A percentile compares a stretch with the other conserved stretches of the same genome.
These are phyloP conservation scores for Plebejus argus DNA, from an alignment of 2,888 invertebrate genomes.

Conservation along the genomic window DNA sequence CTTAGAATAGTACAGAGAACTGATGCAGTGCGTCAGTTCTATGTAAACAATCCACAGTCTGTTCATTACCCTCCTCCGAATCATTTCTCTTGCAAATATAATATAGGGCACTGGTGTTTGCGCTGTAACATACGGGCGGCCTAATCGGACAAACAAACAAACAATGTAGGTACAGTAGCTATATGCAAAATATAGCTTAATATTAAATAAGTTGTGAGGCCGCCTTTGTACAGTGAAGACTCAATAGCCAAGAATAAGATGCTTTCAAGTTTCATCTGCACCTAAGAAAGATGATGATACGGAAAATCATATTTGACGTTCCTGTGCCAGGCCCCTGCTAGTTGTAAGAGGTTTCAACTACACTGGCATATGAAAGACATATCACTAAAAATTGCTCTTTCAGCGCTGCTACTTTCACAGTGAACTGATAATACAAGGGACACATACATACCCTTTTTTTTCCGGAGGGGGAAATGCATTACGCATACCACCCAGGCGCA, in stretches of 20 bases:
- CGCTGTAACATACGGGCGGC: constrained; percentile 19
- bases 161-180: neutral
- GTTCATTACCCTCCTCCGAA: constrained; percentile 1
- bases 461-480: no score
- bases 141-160: constrained; percentile 23
- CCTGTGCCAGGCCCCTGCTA: no score
- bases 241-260: no score
- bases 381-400: no score
- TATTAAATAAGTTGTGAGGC: neutral
- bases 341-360: no score
- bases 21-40: constrained; percentile 1
- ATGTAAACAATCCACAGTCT: neutral
- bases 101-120: neutral
- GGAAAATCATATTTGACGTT: no score
- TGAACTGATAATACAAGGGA: no score
- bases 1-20: neutral
- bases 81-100: constrained; percentile 3
- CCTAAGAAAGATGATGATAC: neutral
- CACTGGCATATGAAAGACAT: no score
- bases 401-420: no score
- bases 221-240: no score
- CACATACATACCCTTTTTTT: no score
- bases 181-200: neutral
- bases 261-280: neutral
- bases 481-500: no score